phyloP scores from a whole-genome alignment of 2,888 invertebrate genomes.

The Gymnocheta viridis region DNA sequence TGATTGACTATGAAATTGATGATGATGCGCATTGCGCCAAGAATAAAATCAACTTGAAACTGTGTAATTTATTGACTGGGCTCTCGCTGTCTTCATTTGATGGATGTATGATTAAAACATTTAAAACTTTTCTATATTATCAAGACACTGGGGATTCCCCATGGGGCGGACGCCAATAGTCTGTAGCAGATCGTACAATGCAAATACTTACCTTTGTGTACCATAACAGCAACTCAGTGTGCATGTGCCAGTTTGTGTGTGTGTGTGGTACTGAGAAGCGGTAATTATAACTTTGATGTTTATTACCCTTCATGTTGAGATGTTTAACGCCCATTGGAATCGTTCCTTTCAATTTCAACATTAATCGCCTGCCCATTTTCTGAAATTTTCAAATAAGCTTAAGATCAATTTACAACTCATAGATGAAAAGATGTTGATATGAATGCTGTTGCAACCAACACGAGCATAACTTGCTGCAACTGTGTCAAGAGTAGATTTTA shows the following conservation, averaged over 20 bases:
- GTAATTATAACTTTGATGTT: slow-evolving; percentile 68
- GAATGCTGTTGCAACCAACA: slow-evolving; percentile 35
- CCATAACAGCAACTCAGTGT: not conserved
- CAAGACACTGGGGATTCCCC: slow-evolving; percentile 60
- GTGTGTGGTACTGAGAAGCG: slow-evolving; percentile 49
- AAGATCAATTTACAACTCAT: slow-evolving; percentile 53
- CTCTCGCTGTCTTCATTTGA: slow-evolving; percentile 31
- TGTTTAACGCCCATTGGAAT: slow-evolving; percentile 67
- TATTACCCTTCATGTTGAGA: slow-evolving; percentile 63
- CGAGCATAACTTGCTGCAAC: slow-evolving; percentile 21
- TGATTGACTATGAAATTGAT: slow-evolving; percentile 63
- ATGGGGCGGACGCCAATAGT: slow-evolving; percentile 63
- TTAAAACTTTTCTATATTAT: slow-evolving; percentile 21
- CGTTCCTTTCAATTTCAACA: slow-evolving; percentile 32
- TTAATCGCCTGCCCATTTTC: slow-evolving; percentile 46
- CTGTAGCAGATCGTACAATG: slow-evolving; percentile 13
- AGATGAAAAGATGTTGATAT: slow-evolving; percentile 27
- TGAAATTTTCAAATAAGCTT: slow-evolving; percentile 59
- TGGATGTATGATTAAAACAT: slow-evolving; percentile 56
- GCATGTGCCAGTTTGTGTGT: not conserved
- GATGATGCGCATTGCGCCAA: slow-evolving; percentile 55
- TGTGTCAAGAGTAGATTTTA: slow-evolving; percentile 53
- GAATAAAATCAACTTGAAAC: slow-evolving; percentile 42
- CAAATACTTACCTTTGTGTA: not conserved
- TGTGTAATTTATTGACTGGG: slow-evolving; percentile 51